phyloP scores from a whole-genome alignment of 2,113 vertebrate species.

The Rhombomys opimus region DNA sequence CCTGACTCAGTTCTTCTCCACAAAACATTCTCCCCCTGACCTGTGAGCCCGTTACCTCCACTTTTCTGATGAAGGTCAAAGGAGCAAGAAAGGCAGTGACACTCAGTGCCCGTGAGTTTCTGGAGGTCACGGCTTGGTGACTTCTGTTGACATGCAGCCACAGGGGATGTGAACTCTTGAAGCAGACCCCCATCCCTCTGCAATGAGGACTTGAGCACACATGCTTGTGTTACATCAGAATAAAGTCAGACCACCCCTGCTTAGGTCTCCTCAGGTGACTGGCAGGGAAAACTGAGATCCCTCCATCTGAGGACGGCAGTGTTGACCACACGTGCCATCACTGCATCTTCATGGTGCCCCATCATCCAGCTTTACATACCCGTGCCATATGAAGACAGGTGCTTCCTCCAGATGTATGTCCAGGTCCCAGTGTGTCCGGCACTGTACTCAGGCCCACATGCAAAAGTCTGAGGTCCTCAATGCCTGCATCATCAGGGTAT shows the following conservation, averaged over 20 bases:
- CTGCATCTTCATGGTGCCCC: not conserved
- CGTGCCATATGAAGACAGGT: not conserved
- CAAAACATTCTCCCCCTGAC: not conserved
- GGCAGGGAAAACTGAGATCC: no score
- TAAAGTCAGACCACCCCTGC: not conserved
- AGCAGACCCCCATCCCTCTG: not conserved
- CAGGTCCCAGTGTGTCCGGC: not conserved
- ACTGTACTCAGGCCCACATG: no score
- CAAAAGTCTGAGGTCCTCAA: not conserved
- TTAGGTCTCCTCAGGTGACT: no score
- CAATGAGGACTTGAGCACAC: not conserved
- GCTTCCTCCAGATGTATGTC: fast-evolving
- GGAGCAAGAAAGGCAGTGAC: not conserved
- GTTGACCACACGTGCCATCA: not conserved
- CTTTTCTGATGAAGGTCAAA: not conserved
- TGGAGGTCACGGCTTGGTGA: fast-evolving
- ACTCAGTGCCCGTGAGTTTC: fast-evolving
- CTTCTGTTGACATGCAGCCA: not conserved
- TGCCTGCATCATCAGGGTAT: not conserved
- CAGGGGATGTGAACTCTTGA: not conserved
- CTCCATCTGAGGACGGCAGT: not conserved
- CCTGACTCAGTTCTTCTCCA: not conserved
- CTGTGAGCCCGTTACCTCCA: not conserved
- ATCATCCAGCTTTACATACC: not conserved
- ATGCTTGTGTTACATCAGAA: no score